Evolutionary conservation across 2,113 vertebrate species (phyloP).

Genomic region (Oncorhynchus nerka): DNA sequence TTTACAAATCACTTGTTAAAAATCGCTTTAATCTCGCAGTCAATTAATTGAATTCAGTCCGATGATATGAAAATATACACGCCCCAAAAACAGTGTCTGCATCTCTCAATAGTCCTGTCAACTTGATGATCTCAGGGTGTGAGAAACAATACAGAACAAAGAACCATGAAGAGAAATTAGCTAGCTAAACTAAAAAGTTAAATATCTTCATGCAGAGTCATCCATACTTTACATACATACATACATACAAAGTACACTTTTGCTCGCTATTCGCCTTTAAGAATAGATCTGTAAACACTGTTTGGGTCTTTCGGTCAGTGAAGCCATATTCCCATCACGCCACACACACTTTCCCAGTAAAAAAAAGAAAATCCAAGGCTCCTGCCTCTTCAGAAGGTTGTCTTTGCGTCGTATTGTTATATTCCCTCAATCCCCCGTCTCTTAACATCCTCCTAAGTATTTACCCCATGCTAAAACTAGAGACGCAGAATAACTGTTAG

Average conservation of each 20-base stretch:
- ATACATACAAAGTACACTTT: conserved; percentile 76
- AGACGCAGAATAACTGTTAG: conserved; percentile 38
- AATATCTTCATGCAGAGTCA: conserved; percentile 52
- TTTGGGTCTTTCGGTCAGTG: conserved; percentile 56
- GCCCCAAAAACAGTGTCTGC: conserved; percentile 16
- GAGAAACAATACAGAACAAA: conserved; percentile 51
- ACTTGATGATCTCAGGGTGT: conserved; percentile 43
- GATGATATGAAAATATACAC: background rate
- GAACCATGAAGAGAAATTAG: conserved; percentile 63
- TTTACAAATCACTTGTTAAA: conserved; percentile 48
- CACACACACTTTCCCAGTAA: conserved; percentile 15
- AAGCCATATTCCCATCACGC: conserved; percentile 43
- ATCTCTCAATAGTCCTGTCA: conserved; percentile 61
- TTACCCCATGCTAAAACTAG: conserved; percentile 38
- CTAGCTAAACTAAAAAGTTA: conserved; percentile 61
- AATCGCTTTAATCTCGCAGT: conserved; percentile 32
- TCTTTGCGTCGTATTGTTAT: background rate
- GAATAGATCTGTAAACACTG: conserved; percentile 74
- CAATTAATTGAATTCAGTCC: background rate
- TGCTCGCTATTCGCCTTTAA: conserved; percentile 46
- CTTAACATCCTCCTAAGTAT: conserved; percentile 5
- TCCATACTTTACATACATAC: conserved; percentile 72
- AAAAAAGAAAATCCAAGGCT: too few relatives aligned
- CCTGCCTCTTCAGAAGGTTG: too few relatives aligned
- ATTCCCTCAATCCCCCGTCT: background rate